Base-by-base conservation (phyloP, 2,888 invertebrate genomes). In the Parnassius orleans region DNA sequence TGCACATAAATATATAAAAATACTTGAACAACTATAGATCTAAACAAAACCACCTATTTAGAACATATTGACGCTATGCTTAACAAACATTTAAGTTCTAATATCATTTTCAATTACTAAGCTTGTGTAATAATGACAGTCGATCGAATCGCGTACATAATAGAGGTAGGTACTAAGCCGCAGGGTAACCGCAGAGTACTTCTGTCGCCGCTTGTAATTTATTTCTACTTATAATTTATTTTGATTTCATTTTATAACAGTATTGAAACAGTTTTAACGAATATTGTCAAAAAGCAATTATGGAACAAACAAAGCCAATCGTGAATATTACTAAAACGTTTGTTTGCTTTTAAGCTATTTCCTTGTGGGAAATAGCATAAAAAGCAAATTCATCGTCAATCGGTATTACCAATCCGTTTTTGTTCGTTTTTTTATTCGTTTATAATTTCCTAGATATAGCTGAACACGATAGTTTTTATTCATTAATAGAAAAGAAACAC, bases 301-400 rank as follows among this genome's bases (percentile, higher is more conserved):
- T 33, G 33, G 33, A 7, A 33, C 33, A 33, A 33, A 7, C 33
- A 7, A 33, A 33, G 33, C 3, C 7, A 33, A 33, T 7, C 33
- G 33, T 33, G 33, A 33, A 33, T 33, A 33, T 7, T 33, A 2
- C 19, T 2, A 19, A 19, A 33, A 33, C 33, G 7, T 33, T 33
- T 33, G 33, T 33, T 33, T 33, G 33, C 7, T 33, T 33, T 33
- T 33, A 19, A 19, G 19, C 19, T 19, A 19, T 19, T 19, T 2
- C 19, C 33, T 33, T 1, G 33, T 33, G 33, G 0, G 7, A 57
- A 57, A 48, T 53, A 52, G 47, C 14, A 43, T n/a, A 57, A 57
- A 57, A 57, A 62, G n/a, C 11, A n/a, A 62, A 41, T 53, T 62
- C 50, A 62, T 54, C 62, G 53, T 53, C 41, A 53, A 57, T 53